phyloP scores from a whole-genome alignment of 1,140 invertebrate genomes.

The Trichoplusia ni region DNA sequence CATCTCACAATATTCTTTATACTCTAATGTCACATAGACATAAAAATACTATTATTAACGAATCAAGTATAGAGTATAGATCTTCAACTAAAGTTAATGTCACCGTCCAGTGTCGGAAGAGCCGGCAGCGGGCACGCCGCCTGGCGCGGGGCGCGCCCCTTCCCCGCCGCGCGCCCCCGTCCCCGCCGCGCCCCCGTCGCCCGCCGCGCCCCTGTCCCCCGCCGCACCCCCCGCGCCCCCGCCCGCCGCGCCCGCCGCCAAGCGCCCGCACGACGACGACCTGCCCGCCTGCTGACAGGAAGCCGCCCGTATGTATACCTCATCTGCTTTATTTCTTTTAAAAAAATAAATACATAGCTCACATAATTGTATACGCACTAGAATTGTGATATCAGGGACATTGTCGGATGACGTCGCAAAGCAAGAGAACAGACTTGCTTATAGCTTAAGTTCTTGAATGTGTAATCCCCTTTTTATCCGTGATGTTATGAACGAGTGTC shows the following conservation, averaged over 20 bases:
- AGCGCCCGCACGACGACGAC: constrained; percentile 63
- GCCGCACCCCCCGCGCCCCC: constrained; percentile 77
- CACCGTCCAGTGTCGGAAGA: constrained; percentile 57
- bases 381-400: too few species aligned
- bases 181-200: constrained; percentile 57
- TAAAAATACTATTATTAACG: too few species aligned
- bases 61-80: too few species aligned
- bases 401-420: too few species aligned
- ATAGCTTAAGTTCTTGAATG: too few species aligned
- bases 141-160: constrained; percentile 19
- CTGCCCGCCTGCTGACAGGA: constrained; percentile 69
- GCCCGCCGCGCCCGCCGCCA: constrained; percentile 69
- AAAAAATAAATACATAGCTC: too few species aligned
- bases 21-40: too few species aligned
- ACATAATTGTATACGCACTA: too few species aligned
- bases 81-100: neutral
- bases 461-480: too few species aligned
- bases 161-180: neutral
- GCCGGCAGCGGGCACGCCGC: constrained; percentile 32
- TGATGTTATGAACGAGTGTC: too few species aligned
- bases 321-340: neutral
- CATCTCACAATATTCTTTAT: too few species aligned
- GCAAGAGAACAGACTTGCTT: too few species aligned
- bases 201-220: constrained; percentile 17
- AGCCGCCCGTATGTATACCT: constrained; percentile 71